Evolutionary conservation across 1,140 invertebrate species (phyloP), one percentile per base, ranked within the genome.

Genomic region (roundworm (Caenorhabditis elegans)): DNA sequence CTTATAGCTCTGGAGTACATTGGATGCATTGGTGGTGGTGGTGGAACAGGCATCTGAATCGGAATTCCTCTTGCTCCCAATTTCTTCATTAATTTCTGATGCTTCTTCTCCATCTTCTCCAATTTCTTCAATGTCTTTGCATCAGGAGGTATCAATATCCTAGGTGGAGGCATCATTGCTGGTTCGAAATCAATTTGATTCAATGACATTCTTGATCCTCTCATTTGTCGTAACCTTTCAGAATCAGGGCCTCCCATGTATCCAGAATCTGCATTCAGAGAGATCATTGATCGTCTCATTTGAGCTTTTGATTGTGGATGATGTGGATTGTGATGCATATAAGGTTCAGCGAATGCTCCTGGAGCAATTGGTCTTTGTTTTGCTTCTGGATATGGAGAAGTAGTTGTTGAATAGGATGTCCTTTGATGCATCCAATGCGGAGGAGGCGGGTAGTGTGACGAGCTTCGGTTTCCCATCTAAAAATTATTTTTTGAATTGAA

Each of bases 281-380:
- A 77, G 49, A 77, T 77, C 76, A 77, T 77, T 51, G 76, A 77
- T n/a, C 76, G 28, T 77, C 48, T 43, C 46, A 77, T 77, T 48
- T 49, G 48, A 3, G 48, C 76, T 39, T 49, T 49, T 13, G 46
- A 49, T 77, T 36, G 46, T 48, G 48, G 76, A 49, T 77, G 76
- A 34, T 77, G 76, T 13, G 76, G 60, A 43, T 70, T 70, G 60
- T 70, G 76, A 11, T 36, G 76, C 46, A 77, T 77, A 34, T 77
- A 77, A 5, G 76, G 76, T 51, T 77, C 76, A 34, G 76, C 76
- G 48, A 49, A 77, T 31, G 76, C 76, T 77, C 76, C 76, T 36
- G 46, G 46, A 19, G 19, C 76, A 34, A 48, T 51, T 48, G 48
- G 76, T 22, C 76, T 49, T 77, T 51, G 76, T 77, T 77, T 77